phyloP scores from a whole-genome alignment of 1,140 invertebrate species.

The Zelostemma sp. region DNA sequence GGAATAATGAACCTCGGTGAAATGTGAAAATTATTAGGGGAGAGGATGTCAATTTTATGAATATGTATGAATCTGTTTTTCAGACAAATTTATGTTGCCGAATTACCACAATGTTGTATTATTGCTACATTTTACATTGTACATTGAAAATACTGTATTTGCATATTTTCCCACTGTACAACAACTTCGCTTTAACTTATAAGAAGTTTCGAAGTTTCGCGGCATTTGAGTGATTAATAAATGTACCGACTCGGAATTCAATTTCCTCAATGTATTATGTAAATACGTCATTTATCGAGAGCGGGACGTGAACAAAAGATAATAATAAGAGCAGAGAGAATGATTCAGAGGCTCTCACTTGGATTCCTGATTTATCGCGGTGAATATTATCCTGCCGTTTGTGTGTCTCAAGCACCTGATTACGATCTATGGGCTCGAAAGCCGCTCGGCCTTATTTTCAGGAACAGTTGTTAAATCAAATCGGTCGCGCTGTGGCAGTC shows the following conservation, averaged over 20 bases:
- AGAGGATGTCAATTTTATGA: too few species aligned
- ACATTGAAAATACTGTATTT: too few species aligned
- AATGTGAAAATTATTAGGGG: background rate
- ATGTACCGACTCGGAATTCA: background rate
- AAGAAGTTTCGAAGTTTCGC: background rate
- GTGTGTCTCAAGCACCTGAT: conserved; percentile 39
- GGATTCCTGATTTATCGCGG: conserved; percentile 34
- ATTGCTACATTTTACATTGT: too few species aligned
- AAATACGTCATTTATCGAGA: background rate
- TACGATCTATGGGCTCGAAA: conserved; percentile 40
- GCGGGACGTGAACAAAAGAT: background rate
- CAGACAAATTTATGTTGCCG: too few species aligned
- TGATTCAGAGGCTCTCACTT: background rate
- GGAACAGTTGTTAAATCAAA: conserved; percentile 46
- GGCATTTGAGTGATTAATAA: background rate
- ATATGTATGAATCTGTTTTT: too few species aligned
- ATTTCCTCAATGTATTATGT: background rate
- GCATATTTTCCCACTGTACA: too few species aligned
- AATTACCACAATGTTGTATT: too few species aligned
- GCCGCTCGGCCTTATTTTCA: conserved; percentile 30
- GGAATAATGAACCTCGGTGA: background rate
- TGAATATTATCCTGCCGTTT: conserved; percentile 38
- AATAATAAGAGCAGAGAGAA: background rate
- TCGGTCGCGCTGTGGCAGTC: conserved; percentile 31
- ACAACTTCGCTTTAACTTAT: too few species aligned